Base-by-base conservation (phyloP, 2,113 vertebrate species). In the Ictidomys tridecemlineatus region DNA sequence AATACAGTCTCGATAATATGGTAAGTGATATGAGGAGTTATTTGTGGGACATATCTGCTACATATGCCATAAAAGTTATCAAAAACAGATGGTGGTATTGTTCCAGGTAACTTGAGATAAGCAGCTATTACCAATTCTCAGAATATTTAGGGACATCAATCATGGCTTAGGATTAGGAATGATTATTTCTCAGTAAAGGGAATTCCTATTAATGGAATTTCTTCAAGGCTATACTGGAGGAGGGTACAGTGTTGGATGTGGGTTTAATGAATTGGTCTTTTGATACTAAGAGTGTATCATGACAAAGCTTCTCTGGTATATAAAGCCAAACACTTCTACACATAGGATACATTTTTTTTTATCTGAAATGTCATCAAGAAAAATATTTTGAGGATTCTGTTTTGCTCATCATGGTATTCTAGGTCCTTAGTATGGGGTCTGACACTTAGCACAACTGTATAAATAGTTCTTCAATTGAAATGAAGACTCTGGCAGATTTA, bases 401-500 rank as follows among this genome's bases (percentile, higher is more conserved):
- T 86, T 84, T 80, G 93, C 11, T 82, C 32, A 24, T 82, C 8
- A 0, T 28, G 30, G 17, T 56, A 67, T 88, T 11, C 13, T 17
- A 42, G 2, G 91, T 7, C 12, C 61, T 77, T 73, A 65, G 4
- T 2, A 12, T 39, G 76, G 48, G 30, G 7, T 63, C 20, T 91
- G 67, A 94, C 26, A 85, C 61, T 93, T 84, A 93, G 70, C 24
- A 61, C 20, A 53, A 61, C 28, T 92, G 48, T 82, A 11, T 73
- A 93, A 96, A 70, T 63, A 95, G 6, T 48, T 83, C 74, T 89
- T 92, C 70, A 94, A 93, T 51, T 88, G 26, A 88, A 94, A 76
- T 73, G 28, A 97, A 88, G 9, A 77, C 16, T 45, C 18, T 90
- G 88, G n/a, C 3, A 96, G 37, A 94, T 91, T 95, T 92, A 95